Conservation (phyloP, 1,140 invertebrate species). For the Chionoecetes opilio region DNA sequence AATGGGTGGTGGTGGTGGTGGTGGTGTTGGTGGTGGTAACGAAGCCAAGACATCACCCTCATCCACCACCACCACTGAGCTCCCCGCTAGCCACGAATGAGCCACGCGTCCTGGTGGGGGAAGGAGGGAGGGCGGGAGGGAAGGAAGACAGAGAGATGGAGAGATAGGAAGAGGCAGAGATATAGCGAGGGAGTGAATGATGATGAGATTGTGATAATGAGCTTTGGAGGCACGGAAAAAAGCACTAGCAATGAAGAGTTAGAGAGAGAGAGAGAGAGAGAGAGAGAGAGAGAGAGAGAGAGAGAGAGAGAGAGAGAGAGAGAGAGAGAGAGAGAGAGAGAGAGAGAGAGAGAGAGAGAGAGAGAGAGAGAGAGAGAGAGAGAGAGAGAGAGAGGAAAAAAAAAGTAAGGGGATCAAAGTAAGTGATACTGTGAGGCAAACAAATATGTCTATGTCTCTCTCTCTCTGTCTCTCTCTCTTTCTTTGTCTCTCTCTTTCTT, state of each 20-base stretch:
- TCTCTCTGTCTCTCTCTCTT: no score
- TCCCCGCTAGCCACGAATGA: background rate
- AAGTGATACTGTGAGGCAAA: no score
- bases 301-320: conserved; percentile 8
- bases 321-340: background rate
- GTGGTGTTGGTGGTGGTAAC: background rate
- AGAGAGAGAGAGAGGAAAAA: background rate
- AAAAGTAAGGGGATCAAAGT: background rate
- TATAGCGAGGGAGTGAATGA: background rate
- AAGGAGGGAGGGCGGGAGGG: background rate
- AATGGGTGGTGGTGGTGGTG: background rate
- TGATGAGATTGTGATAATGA: no score
- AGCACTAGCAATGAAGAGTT: background rate
- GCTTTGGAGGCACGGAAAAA: no score
- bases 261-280: conserved; percentile 9
- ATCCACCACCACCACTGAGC: background rate
- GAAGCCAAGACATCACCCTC: background rate
- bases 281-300: conserved; percentile 8
- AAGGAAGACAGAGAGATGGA: background rate
- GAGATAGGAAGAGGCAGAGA: background rate
- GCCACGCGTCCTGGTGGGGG: background rate
- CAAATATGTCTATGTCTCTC: background rate
- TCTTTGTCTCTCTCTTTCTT: no score
- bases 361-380: background rate
- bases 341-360: background rate